Evolutionary conservation across 2,113 vertebrate species (phyloP), one percentile per base, ranked within the genome.

Genomic region (Bagarius yarrelli): DNA sequence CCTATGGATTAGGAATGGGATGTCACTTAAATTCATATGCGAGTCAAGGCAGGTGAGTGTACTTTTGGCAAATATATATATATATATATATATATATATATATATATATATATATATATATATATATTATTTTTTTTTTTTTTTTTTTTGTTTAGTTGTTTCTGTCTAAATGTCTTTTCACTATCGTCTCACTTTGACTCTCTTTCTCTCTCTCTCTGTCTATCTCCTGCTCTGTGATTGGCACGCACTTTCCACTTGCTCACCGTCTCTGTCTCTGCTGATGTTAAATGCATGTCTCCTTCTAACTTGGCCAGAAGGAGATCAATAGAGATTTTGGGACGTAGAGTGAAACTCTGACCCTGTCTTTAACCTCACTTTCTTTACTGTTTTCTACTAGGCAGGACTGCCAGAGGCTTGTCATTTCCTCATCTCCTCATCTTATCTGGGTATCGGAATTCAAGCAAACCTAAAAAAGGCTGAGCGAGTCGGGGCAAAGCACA

Each of bases 201-300:
- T 67, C 36, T 69, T 36, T 75, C 55, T 56, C 52, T 66, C 64
- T 40, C 64, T 40, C 32, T 47, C 21, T 44, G 8, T 64, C 61
- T 64, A 4, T 64, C 56, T 60, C 6, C 30, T 44, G 27, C 11
- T 12, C 8, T 82, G 9, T 83, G 70, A 81, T 59, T 82, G 76
- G 82, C 44, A 69, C 55, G 30, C 69, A 78, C 44, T 50, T 34
- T 61, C 40, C 50, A 25, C 67, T 40, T 32, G 73, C 76, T 74
- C n/a, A 13, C 69, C 4, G 18, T 71, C 59, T 30, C 56, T 47
- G 78, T 21, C 57, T 36, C 25, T 32, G 61, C 80, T 79, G 64
- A 85, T 85, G 80, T 82, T 79, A 79, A 82, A 85, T 85, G 60
- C 55, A 79, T 82, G 63, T 21, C 80, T 82, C 16, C 60, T 73